Evolutionary conservation across 2,797 vertebrate genomes (phyloP).

Genomic region (Peromyscus melanophrys): DNA sequence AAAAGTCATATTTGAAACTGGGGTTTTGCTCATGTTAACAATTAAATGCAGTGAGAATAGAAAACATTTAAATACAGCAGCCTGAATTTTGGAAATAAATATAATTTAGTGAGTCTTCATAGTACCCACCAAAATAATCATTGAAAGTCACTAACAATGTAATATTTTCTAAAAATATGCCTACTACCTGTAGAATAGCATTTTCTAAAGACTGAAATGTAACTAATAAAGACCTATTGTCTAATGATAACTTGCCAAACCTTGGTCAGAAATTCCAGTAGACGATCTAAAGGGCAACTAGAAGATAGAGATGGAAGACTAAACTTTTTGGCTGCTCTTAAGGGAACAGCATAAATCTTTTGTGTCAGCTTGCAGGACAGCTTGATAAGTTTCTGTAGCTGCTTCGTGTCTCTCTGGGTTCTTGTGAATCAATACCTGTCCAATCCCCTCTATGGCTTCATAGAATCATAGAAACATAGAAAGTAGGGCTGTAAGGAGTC

Average conservation of each 20-base stretch:
- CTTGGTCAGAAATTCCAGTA: conserved; percentile 25
- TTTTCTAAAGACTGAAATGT: background rate
- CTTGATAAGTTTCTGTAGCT: conserved; percentile 61
- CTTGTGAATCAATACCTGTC: conserved; percentile 72
- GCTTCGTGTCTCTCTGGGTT: conserved; percentile 40
- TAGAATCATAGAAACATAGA: conserved; percentile 61
- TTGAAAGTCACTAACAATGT: background rate
- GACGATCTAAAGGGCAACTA: conserved; percentile 22
- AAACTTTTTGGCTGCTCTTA: conserved; percentile 44
- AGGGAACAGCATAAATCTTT: conserved; percentile 69
- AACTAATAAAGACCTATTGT: conserved; percentile 16
- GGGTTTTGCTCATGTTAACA: background rate
- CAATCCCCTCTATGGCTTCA: conserved; percentile 46
- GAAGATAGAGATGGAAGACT: conserved; percentile 58
- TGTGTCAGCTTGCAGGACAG: conserved; percentile 39
- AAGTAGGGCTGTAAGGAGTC: background rate
- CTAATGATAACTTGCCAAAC: conserved; percentile 39
- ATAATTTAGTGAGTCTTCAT: background rate
- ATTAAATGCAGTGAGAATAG: background rate
- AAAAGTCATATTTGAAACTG: background rate
- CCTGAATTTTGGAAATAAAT: background rate
- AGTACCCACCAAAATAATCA: background rate
- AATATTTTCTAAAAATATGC: conserved; percentile 7
- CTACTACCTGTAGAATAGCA: background rate
- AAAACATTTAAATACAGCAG: background rate